Conservation (phyloP, 2,113 vertebrate species). For the Sebastes schlegelii region DNA sequence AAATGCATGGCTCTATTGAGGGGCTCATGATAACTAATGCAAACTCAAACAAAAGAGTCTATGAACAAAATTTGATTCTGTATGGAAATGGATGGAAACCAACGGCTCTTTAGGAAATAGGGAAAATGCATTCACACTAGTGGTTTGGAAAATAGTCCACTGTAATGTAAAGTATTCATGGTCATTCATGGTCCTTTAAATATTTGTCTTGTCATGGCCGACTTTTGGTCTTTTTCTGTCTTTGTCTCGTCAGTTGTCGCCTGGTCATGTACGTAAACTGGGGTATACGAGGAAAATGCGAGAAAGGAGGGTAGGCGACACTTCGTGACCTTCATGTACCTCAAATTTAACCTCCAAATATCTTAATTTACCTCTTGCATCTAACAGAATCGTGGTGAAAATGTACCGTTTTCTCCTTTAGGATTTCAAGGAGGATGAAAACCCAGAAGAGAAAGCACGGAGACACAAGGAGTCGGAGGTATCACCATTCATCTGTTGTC, state of each 20-base stretch:
- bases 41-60: not conserved
- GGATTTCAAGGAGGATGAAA: constrained; percentile 79
- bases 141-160: not conserved
- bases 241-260: constrained; percentile 68
- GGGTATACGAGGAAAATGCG: constrained; percentile 76
- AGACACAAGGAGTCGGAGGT: constrained; percentile 84
- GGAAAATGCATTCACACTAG: not conserved
- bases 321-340: not conserved
- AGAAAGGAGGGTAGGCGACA: constrained; percentile 71
- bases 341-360: not conserved
- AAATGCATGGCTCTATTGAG: not conserved
- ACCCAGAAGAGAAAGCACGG: constrained; percentile 81
- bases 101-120: not conserved
- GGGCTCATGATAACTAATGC: not conserved
- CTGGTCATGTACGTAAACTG: constrained; percentile 71
- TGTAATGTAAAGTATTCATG: too few species aligned
- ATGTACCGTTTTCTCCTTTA: constrained; percentile 18
- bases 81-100: constrained; percentile 5
- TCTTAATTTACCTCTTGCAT: not conserved
- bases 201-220: not conserved
- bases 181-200: not conserved
- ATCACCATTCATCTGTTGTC: not conserved
- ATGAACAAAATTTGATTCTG: not conserved
- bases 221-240: not conserved
- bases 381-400: not conserved